These are phyloP conservation scores for Hepsetus odoe DNA, from an alignment of 2,113 vertebrate species.

Conservation along the genomic window DNA sequence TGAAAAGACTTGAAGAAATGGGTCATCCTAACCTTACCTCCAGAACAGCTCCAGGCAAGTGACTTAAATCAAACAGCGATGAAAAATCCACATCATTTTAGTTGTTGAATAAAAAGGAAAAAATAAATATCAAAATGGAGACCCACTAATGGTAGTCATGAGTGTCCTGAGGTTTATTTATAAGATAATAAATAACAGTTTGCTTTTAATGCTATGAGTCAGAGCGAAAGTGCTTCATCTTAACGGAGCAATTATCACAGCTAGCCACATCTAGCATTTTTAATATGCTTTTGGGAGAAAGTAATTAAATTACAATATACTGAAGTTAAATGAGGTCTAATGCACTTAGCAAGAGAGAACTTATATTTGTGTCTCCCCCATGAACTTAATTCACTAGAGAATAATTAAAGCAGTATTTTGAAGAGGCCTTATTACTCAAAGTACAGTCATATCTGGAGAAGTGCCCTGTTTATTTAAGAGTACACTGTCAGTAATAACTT, in stretches of 20 bases:
- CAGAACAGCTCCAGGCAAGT: not conserved
- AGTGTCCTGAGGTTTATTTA: constrained; percentile 41
- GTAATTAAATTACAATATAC: constrained; percentile 34
- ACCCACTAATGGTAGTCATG: constrained; percentile 17
- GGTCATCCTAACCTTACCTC: constrained; percentile 5
- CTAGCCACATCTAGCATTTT: constrained; percentile 22
- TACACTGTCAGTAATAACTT: constrained; percentile 24
- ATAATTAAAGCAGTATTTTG: constrained; percentile 11
- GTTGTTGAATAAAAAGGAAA: not conserved
- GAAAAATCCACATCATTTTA: not conserved
- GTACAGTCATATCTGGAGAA: constrained; percentile 12
- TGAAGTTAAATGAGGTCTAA: constrained; percentile 35
- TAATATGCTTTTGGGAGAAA: constrained; percentile 42
- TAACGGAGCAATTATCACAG: constrained; percentile 20
- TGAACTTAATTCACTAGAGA: constrained; percentile 12
- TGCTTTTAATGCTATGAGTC: constrained; percentile 21
- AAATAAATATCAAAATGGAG: not conserved
- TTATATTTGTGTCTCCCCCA: constrained; percentile 9
- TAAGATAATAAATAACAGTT: constrained; percentile 35
- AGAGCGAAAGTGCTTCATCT: constrained; percentile 1
- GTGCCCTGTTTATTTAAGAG: constrained; percentile 15
- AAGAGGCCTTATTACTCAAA: constrained; percentile 12
- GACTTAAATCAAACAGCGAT: constrained; percentile 21
- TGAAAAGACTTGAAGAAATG: not conserved
- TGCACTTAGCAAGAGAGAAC: constrained; percentile 27